A percentile compares a stretch with the other conserved stretches of the same genome.
Evolutionary conservation across 2,888 invertebrate genomes (phyloP).

Genomic region (Hyposoter dolosus): DNA sequence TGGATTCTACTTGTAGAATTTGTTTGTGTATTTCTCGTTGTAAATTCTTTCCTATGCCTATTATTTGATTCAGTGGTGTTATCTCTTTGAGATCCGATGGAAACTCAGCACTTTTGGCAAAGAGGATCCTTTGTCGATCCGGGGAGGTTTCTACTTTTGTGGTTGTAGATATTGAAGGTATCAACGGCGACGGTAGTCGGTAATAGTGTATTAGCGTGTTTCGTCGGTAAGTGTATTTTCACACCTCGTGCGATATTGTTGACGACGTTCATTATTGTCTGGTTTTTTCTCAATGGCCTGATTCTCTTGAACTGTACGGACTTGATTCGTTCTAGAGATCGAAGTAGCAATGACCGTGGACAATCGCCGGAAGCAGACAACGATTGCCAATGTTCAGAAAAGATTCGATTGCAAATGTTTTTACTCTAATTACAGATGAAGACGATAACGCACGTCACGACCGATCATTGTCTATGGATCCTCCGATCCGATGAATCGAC

Average conservation of each 20-base stretch:
- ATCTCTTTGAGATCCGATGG: neutral
- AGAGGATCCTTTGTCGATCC: neutral
- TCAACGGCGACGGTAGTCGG: neutral
- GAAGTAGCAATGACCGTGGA: constrained; percentile 81
- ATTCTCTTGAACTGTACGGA: constrained; percentile 96
- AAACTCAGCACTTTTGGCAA: neutral
- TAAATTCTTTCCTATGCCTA: neutral
- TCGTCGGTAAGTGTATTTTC: constrained; percentile 92
- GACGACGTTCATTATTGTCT: constrained; percentile 92
- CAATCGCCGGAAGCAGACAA: constrained; percentile 6
- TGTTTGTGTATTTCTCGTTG: neutral
- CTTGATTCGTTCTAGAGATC: too few species aligned
- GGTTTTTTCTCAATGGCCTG: constrained; percentile 96
- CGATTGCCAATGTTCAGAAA: too few species aligned
- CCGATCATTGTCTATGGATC: too few species aligned
- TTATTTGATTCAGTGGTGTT: neutral
- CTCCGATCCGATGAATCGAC: too few species aligned
- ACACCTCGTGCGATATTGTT: constrained; percentile 96
- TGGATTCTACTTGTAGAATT: neutral
- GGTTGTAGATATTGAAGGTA: neutral
- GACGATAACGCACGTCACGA: too few species aligned
- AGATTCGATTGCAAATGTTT: too few species aligned
- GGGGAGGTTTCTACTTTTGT: neutral
- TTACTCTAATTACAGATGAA: too few species aligned
- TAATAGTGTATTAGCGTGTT: too few species aligned